Evolutionary conservation across 2,113 vertebrate genomes (phyloP), one percentile per base, ranked within the genome.

Genomic region (Thymallus thymallus): DNA sequence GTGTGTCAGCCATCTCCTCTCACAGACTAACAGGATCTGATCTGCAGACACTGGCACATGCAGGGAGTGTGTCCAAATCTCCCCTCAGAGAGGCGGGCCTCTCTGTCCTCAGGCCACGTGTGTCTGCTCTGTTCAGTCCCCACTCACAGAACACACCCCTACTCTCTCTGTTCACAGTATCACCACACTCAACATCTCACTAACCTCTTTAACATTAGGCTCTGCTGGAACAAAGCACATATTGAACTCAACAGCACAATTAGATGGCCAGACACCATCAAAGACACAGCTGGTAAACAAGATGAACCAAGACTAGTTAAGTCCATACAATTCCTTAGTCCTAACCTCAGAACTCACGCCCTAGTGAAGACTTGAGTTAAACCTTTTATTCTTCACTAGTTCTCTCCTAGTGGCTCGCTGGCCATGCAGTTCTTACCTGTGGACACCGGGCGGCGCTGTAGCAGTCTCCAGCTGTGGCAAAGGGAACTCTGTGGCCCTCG

Each of bases 381-480:
- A 41, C 35, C 9, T 41, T 12, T 41, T 41, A 41, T 12, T 41
- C 9, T 41, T 2, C 2, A 41, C 35, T 41, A 41, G 35, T 41
- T 41, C 35, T 12, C 35, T 41, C 35, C 9, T 2, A 41, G 35
- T 10, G 35, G 35, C 35, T 12, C 35, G 9, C 35, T 41, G 35
- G 35, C 35, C 35, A 41, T 41, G 35, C 72, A 24, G 62, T 80
- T 35, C 90, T 77, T 93, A 98, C 98, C 96, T 99, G 97, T 0
- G 98, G 97, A 87, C 97, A 98, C 51, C 90, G 94, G 84, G 94
- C 91, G 16, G 95, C 95, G 3, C 98, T 99, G 90, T 97, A 99
- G 89, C 98, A 99, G 90, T 99, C 97, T 80, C 97, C 97, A 51
- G 96, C 96, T n/a, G 97, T 99, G 83, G 95, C 97, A 45, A 96